Conservation (phyloP, 2,888 invertebrate genomes). For the Rhyacophila evoluta region DNA sequence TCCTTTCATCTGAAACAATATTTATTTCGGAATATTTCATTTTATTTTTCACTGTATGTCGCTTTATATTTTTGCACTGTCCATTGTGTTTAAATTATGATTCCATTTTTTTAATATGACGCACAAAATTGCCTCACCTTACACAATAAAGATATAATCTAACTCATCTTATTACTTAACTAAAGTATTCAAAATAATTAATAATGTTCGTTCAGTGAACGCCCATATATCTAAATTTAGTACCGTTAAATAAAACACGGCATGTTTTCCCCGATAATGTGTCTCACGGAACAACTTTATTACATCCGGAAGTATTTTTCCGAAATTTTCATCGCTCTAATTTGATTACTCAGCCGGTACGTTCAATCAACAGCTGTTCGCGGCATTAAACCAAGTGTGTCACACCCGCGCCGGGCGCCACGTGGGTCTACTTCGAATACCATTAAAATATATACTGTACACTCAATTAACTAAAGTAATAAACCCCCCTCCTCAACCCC, state of each 20-base stretch:
- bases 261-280: not conserved
- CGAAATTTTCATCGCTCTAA: not conserved
- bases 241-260: not conserved
- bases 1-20: not conserved
- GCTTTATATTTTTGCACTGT: not conserved
- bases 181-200: not conserved
- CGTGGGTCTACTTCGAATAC: constrained; percentile 45
- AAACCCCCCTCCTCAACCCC: constrained; percentile 32
- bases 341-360: constrained; percentile 30
- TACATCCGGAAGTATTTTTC: constrained; percentile 16
- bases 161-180: not conserved
- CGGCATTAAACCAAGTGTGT: constrained; percentile 30
- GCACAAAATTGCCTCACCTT: not conserved
- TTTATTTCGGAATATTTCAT: not conserved
- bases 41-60: not conserved
- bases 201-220: not conserved
- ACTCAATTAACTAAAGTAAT: constrained; percentile 52
- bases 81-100: not conserved
- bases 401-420: constrained; percentile 38
- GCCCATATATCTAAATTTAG: not conserved
- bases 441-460: constrained; percentile 49
- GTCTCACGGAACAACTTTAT: constrained; percentile 7
- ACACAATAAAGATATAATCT: not conserved
- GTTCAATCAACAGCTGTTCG: constrained; percentile 16
- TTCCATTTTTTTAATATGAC: not conserved